phyloP scores from a whole-genome alignment of 2,888 invertebrate species.

The Leucophenga maculata region DNA sequence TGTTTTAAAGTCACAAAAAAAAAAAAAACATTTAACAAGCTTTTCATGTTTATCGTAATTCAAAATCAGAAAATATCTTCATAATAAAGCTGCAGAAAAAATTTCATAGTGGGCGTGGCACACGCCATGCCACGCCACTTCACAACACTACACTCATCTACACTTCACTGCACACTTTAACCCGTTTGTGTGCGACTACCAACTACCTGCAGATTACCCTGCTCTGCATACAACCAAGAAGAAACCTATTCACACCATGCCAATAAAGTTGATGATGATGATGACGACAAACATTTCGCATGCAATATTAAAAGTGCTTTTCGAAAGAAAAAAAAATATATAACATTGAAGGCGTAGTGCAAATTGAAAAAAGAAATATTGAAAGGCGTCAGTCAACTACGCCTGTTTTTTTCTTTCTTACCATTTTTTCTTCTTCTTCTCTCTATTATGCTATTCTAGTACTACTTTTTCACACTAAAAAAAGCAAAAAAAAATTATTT shows the following conservation, averaged over 20 bases:
- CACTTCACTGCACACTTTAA: constrained; percentile 36
- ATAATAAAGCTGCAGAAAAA: constrained; percentile 36
- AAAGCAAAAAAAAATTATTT: neutral
- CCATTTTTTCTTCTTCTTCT: neutral
- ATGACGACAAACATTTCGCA: constrained; percentile 12
- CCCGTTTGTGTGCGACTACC: neutral
- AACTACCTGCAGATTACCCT: neutral
- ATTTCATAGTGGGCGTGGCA: neutral
- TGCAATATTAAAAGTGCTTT: constrained; percentile 22
- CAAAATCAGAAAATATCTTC: constrained; percentile 57
- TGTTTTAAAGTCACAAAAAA: neutral
- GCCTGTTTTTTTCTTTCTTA: constrained; percentile 13
- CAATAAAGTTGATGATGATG: neutral
- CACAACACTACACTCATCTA: constrained; percentile 38
- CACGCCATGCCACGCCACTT: neutral
- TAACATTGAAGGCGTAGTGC: neutral
- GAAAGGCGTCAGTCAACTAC: constrained; percentile 6
- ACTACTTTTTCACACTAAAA: neutral
- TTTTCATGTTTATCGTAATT: constrained; percentile 59
- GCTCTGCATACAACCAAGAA: neutral
- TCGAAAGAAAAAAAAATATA: neutral
- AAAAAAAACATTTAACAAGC: constrained; percentile 34
- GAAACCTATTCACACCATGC: neutral
- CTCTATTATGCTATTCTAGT: neutral
- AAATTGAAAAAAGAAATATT: neutral